Evolutionary conservation across 2,113 vertebrate species (phyloP).

Genomic region (Protobothrops mucrosquamatus): DNA sequence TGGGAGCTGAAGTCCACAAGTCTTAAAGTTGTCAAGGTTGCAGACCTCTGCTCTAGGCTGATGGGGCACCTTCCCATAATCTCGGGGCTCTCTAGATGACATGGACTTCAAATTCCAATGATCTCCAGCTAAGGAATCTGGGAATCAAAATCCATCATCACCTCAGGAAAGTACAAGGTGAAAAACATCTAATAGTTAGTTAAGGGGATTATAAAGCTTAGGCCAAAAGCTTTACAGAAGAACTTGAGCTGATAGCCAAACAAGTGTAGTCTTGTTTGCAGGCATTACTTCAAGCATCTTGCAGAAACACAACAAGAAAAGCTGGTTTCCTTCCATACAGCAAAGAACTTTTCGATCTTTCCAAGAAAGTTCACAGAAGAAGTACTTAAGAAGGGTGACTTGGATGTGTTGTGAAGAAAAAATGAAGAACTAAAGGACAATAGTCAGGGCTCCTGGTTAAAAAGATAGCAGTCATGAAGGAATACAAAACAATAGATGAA

Average conservation of each 20-base stretch:
- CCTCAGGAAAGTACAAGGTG: neutral
- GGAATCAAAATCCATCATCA: neutral
- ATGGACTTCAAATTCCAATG: neutral
- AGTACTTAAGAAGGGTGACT: neutral
- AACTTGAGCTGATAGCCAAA: neutral
- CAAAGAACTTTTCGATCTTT: neutral
- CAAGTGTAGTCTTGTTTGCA: neutral
- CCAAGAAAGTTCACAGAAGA: neutral
- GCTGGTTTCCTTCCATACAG: neutral
- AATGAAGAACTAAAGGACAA: neutral
- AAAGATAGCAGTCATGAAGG: neutral
- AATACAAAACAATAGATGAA: neutral
- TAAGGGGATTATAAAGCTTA: neutral
- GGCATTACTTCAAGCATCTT: neutral
- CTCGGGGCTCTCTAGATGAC: neutral
- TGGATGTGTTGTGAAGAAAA: neutral
- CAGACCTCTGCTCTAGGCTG: neutral
- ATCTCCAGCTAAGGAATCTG: neutral
- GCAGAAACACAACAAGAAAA: neutral
- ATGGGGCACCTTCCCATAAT: neutral
- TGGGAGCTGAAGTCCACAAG: too few relatives aligned
- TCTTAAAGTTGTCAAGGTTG: too few relatives aligned
- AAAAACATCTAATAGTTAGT: neutral
- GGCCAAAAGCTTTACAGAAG: neutral
- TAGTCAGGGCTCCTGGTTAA: neutral